These are phyloP conservation scores for Dicrostonyx torquatus DNA, from an alignment of 2,797 vertebrate species.

Conservation along the genomic window DNA sequence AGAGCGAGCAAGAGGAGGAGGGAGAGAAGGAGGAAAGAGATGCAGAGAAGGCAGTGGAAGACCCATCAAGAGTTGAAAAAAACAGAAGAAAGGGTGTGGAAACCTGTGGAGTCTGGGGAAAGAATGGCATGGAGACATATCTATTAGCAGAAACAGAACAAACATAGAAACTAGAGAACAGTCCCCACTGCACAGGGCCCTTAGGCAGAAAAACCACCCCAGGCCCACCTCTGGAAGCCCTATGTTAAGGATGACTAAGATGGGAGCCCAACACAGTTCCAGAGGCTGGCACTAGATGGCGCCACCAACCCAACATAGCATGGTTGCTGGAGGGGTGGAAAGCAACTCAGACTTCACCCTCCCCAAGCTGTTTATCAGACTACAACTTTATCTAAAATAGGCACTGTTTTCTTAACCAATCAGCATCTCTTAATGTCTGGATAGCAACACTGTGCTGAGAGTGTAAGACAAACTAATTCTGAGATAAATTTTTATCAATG, in stretches of 20 bases:
- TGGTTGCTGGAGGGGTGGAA: constrained; percentile 67
- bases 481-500: constrained; percentile 53
- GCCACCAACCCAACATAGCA: constrained; percentile 79
- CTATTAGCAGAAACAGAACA: not conserved
- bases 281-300: constrained; percentile 75
- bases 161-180: not conserved
- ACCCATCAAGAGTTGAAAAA: not conserved
- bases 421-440: constrained; percentile 6
- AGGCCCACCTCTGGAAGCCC: not conserved
- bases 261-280: constrained; percentile 39
- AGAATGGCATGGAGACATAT: not conserved
- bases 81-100: not conserved
- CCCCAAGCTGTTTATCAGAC: not conserved
- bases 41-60: not conserved
- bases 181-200: not conserved
- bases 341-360: not conserved
- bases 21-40: not conserved
- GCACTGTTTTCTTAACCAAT: not conserved
- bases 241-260: not conserved
- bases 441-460: not conserved
- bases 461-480: not conserved
- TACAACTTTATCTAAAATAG: constrained; percentile 5
- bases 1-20: not conserved
- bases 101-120: not conserved
- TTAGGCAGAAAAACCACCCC: not conserved